Evolutionary conservation across 2,797 vertebrate genomes (phyloP), one percentile per base, ranked within the genome.

Genomic region (Urocyon cinereoargenteus): DNA sequence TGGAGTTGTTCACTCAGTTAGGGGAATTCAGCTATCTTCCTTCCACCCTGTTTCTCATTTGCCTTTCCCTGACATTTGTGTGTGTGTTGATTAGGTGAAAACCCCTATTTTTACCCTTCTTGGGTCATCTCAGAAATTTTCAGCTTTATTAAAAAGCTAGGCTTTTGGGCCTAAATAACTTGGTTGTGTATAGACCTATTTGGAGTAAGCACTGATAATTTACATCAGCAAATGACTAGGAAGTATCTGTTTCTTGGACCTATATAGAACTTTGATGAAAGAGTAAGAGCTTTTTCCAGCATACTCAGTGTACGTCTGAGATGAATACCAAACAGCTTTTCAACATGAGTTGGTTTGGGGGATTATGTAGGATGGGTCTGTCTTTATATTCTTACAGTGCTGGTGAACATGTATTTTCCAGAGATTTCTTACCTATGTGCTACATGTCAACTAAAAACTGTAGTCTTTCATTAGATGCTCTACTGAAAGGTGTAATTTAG

Each of bases 171-270:
- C 36, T 77, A 86, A 81, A 59, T 26, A 96, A 19, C 9, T 45
- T 93, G 40, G 14, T 3, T 86, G 1, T 40, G 5, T 70, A 68
- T 87, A 55, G 15, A 79, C 21, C 61, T 91, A 34, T 75, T 82
- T 88, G 55, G 24, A 45, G 15, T 79, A 70, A 90, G 36, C n/a
- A 61, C 26, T 94, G 78, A 24, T 93, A 94, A 88, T 91, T 93
- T 91, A 70, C 1, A 45, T 84, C 22, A 13, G 4, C 77, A 82
- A 53, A 89, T 49, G 3, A 77, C 18, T 26, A 53, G 34, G 62
- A 81, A 28, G 53, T 68, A 51, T 24, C 6, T 84, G 5, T 36
- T 92, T 66, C 28, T 36, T 31, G 59, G 55, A 84, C 26, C 31
- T 49, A 34, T 57, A 4, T 81, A 83, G 21, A 64, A 84, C 9